Evolutionary conservation across 2,113 vertebrate species (phyloP), one percentile per base, ranked within the genome.

Genomic region (Willisornis vidua): DNA sequence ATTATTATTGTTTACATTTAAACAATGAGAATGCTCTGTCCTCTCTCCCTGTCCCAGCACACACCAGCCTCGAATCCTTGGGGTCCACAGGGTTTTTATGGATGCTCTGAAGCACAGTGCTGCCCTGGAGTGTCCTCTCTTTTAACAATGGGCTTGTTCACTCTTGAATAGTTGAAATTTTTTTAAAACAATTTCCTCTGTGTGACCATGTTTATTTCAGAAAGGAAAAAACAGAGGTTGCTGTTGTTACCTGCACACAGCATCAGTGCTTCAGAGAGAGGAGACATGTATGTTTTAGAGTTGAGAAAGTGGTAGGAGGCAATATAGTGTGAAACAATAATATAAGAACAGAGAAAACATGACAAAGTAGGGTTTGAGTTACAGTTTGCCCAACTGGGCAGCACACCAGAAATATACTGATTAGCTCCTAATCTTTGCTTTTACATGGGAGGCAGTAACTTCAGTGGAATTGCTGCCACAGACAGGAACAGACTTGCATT

Each of bases 1-100:
- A 85, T 94, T 91, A 78, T 91, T 87, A 29, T 82, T 89, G 82
- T 91, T 95, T 91, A 63, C 82, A 63, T 74, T 96, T 77, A 83
- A 92, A 90, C 85, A 94, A 92, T 90, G 48, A 68, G 90, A 90
- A 84, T 90, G 71, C 90, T 68, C 76, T 77, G 45, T 87, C 77
- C 84, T 58, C 23, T 77, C 45, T 72, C 78, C n/a, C 62, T 72
- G 49, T 87, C 39, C n/a, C 43, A 78, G 49, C 31, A 51, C 65
- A 37, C 0, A 0, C 33, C 75, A 93, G 1, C 37, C 49, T 79
- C 17, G 0, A 49, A 39, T 26, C 22, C 26, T 52, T 1, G 0
- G 1, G 1, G 13, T 87, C 71, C 59, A 37, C 20, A 13, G 31
- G 33, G 41, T 24, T 88, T 75, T 81, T 81, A 31, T 14, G 23